Conservation (phyloP, 2,888 invertebrate genomes). For the Chalcosyrphus nemorum region DNA sequence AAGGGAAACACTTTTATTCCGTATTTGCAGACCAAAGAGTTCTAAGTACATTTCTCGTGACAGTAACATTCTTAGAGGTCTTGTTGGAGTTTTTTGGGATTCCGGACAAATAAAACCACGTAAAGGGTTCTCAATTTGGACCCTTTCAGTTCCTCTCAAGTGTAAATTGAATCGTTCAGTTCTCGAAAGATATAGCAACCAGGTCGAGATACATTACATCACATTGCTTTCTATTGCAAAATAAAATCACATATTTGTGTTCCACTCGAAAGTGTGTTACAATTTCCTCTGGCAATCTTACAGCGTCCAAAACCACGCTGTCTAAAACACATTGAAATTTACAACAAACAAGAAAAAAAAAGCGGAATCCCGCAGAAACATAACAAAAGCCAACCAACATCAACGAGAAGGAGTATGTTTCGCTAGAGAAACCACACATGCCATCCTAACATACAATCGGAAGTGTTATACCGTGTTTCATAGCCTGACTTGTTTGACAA, state of each 20-base stretch:
- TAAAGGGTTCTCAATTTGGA: no score
- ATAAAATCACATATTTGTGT: neutral
- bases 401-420: neutral
- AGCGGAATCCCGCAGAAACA: neutral
- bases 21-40: no score
- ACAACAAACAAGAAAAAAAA: neutral
- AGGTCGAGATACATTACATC: neutral
- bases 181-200: no score
- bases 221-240: neutral
- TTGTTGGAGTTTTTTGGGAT: no score
- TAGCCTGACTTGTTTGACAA: neutral
- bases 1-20: no score
- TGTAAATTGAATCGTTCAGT: no score
- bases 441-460: slow-evolving; percentile 4
- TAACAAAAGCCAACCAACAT: slow-evolving; percentile 8
- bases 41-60: no score
- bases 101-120: no score
- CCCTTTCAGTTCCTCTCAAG: no score
- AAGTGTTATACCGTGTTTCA: neutral
- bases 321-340: neutral
- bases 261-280: neutral
- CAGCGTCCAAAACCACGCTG: neutral
- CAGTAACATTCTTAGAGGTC: no score
- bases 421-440: neutral
- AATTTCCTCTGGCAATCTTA: neutral